Base-by-base conservation (phyloP, 1,140 invertebrate genomes). In the Scaptomyza montana region DNA sequence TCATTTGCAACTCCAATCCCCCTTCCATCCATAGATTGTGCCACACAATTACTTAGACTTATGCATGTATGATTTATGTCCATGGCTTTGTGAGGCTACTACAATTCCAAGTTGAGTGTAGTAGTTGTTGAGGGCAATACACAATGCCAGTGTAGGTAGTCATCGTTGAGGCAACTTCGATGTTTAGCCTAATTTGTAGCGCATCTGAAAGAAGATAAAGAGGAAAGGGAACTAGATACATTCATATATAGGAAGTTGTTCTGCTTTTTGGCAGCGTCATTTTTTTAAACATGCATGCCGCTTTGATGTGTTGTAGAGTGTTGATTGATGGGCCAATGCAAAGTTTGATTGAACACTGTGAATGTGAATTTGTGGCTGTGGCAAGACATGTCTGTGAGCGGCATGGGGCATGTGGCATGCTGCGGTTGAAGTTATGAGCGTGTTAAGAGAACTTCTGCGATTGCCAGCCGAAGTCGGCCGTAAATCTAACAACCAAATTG, bases 11-110 rank as follows among this genome's bases (percentile, higher is more conserved):
- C 13, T 41, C 12, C 47, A 7, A 8, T n/a, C 41, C 5, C 19
- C 51, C 47, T 57, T 49, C 30, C 10, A 55, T 7, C 6, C 5
- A 30, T 7, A 1, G 3, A 30, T 7, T 43, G 71, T 63, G 72
- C 49, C 61, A 77, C 81, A 86, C 80, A 85, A 85, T 85, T 86
- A 86, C 82, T 85, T 86, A 81, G 81, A 85, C 81, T 86, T 86
- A 78, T 86, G 65, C 78, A 81, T 86, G 65, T 87, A 86, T 86
- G 81, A 85, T 85, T 85, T 85, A 85, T 85, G 81, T 65, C 54
- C 50, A 67, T 80, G 81, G 68, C 55, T 60, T 60, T 39, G 16
- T 36, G 21, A 0, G 3, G 54, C 49, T 39, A 16, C 1, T 2
- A 16, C 46, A 9, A 25, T 5, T 30, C 9, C 36, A 8, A 36